A percentile compares a stretch with the other conserved stretches of the same genome.
Evolutionary conservation across 2,888 invertebrate species (phyloP).

Genomic region (Ptycholaimellus sp.): DNA sequence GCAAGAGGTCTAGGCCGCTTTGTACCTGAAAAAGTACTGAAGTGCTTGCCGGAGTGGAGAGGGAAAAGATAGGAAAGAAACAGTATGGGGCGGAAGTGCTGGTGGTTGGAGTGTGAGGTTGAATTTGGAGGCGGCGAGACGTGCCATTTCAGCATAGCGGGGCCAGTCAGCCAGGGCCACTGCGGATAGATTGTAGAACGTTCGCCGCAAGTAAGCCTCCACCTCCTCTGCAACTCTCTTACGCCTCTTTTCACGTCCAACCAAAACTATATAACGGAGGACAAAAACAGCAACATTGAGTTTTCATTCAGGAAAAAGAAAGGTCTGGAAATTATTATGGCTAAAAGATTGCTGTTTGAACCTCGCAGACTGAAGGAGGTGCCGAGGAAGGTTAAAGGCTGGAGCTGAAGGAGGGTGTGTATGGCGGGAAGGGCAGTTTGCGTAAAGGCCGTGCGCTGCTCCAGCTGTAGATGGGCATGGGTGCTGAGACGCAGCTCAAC

Average conservation of each 20-base stretch:
- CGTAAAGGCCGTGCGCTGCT: too few relatives aligned
- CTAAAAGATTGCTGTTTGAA: too few relatives aligned
- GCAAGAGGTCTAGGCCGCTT: constrained; percentile 63
- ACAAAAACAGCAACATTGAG: background rate
- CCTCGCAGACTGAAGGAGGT: too few relatives aligned
- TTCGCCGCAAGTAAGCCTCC: constrained; percentile 70
- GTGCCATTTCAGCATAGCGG: constrained; percentile 71
- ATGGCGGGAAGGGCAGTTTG: too few relatives aligned
- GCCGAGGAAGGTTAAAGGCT: too few relatives aligned
- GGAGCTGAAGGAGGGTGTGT: too few relatives aligned
- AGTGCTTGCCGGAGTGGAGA: constrained; percentile 3
- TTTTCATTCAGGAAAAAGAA: too few relatives aligned
- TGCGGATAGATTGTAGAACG: constrained; percentile 87
- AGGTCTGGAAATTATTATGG: too few relatives aligned
- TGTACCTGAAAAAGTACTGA: background rate
- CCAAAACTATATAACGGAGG: constrained; percentile 6
- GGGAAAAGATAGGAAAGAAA: background rate
- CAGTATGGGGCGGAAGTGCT: background rate
- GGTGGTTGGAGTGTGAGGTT: background rate
- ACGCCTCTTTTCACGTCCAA: too few relatives aligned
- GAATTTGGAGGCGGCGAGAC: background rate
- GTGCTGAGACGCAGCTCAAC: constrained; percentile 71
- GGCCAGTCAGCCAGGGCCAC: constrained; percentile 92
- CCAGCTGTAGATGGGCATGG: constrained; percentile 57
- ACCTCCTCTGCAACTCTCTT: constrained; percentile 37